These are phyloP conservation scores for Trachops cirrhosus DNA, from an alignment of 2,797 vertebrate species.

Conservation along the genomic window DNA sequence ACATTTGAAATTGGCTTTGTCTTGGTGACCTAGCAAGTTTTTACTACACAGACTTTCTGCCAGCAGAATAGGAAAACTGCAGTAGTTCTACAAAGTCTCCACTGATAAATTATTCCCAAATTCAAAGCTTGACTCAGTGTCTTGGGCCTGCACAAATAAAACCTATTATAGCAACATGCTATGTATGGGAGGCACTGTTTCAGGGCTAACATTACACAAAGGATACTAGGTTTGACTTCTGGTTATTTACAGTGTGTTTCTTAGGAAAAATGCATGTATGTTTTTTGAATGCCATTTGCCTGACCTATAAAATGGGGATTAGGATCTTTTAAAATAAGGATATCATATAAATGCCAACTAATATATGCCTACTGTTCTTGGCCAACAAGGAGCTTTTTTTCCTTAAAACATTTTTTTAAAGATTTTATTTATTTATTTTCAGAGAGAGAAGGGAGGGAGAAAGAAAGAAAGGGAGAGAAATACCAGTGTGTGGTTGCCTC, in stretches of 20 bases:
- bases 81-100: not conserved
- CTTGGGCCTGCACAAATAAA: not conserved
- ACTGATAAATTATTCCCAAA: not conserved
- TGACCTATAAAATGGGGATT: not conserved
- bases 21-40: not conserved
- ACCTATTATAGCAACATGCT: not conserved
- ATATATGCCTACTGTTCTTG: not conserved
- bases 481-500: no score
- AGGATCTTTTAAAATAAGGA: not conserved
- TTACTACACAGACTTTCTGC: not conserved
- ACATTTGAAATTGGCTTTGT: not conserved
- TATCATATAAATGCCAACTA: not conserved
- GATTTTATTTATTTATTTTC: no score
- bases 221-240: not conserved
- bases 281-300: not conserved
- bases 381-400: not conserved
- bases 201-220: not conserved
- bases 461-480: no score
- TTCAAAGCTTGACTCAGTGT: not conserved
- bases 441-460: no score
- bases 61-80: not conserved
- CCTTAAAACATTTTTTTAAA: no score
- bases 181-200: not conserved
- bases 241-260: not conserved
- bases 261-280: not conserved